Base-by-base conservation (phyloP, 2,888 invertebrate genomes). In the Lumbricus terrestris region DNA sequence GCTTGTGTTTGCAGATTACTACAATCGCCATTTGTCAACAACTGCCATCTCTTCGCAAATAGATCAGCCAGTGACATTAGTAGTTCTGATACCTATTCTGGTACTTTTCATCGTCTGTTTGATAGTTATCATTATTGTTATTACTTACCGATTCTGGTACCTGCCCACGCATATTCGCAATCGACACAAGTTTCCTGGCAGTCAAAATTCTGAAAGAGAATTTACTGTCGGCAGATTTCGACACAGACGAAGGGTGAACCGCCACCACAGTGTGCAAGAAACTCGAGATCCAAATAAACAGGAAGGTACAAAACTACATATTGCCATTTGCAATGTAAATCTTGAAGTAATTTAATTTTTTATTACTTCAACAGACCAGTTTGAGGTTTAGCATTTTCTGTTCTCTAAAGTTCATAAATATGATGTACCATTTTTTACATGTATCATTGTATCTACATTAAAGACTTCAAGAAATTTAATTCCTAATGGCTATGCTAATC, bases 1-100 rank as follows among this genome's bases (percentile, higher is more conserved):
- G n/a, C 29, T n/a, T 69, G 2, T 69, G n/a, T 69, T 85, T 85
- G 85, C 85, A 85, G 85, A 85, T 85, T 85, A 35, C 35, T 85
- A 85, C 35, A 35, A 23, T 35, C 85, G 85, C 6, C 85, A 35
- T 85, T 85, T 37, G 6, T 35, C 85, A 35, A 85, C 85, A 35
- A 85, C 85, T 37, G 85, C 37, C 34, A 37, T 6, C 35, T 34
- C 85, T 18, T 37, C 35, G 34, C 85, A 34, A 85, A 1, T n/a
- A 69, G 69, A 69, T 6, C 1, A 4, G 69, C 13, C 69, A 29
- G n/a, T 69, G 16, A 69, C 69, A 69, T 69, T 69, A 69, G 20
- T 47, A 20, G n/a, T 69, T 69, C 47, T 47, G 20, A 69, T n/a
- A 69, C n/a, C n/a, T 69, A 11, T 69, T 69, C n/a, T n/a, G 8